Evolutionary conservation across 2,888 invertebrate species (phyloP), one percentile per base, ranked within the genome.

Genomic region (Stenodema calcarata): DNA sequence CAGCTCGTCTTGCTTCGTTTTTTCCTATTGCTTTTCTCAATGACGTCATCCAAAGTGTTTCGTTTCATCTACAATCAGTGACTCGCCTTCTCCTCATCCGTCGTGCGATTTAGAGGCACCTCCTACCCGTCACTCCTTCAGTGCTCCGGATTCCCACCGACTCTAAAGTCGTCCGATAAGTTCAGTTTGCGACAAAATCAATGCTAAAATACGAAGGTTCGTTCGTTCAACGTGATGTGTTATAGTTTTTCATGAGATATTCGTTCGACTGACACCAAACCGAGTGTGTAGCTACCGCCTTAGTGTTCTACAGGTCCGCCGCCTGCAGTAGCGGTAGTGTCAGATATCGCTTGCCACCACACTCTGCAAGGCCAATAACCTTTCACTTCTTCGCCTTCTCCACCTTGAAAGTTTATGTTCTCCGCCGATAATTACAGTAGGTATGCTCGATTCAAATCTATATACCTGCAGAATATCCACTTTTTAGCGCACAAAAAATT

Each of bases 1-100:
- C 76, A 78, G 76, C 83, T 47, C 83, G 84, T 84, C 75, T 62
- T 73, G 70, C 47, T 47, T 73, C 73, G 84, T 73, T 84, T 84
- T 84, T 28, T 23, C 54, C 18, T 42, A 23, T 62, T 62, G 62
- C 23, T 23, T 23, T 35, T 12, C 23, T 62, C 62, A 9, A 7
- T 62, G 9, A 62, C 62, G 27, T 62, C 62, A 27, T 50, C 23
- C 6, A 62, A 11, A 23, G 62, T 62, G 62, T 18, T 62, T 4
- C 18, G 50, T 14, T n/a, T 16, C 50, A 6, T 18, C 27, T 62
- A 62, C 23, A 62, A 62, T 18, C 23, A 18, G 12, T 62, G n/a
- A 23, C 1, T 23, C 62, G 62, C 23, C 9, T 23, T 23, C 62
- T 18, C 62, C 23, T 62, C 62, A 0, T 23, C 62, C 18, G 0